These are phyloP conservation scores for Phthorimaea operculella DNA, from an alignment of 1,140 invertebrate genomes.

Conservation along the genomic window DNA sequence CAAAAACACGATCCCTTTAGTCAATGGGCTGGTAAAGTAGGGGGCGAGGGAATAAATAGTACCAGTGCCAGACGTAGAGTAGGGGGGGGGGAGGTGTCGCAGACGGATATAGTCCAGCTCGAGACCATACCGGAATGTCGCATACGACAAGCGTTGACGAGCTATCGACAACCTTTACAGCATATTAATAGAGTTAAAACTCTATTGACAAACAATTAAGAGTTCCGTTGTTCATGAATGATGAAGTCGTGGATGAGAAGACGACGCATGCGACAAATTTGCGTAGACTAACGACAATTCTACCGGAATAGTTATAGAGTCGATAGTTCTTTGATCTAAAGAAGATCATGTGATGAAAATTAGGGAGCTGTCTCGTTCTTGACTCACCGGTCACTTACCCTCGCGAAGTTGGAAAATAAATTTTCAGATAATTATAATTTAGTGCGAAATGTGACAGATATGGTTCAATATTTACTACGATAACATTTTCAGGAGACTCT, in stretches of 20 bases:
- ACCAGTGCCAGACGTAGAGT: constrained; percentile 17
- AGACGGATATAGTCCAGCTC: constrained; percentile 34
- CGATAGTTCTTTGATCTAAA: too few relatives aligned
- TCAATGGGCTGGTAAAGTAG: constrained; percentile 37
- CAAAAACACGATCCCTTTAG: constrained; percentile 17
- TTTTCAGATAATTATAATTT: constrained; percentile 14
- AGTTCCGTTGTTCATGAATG: neutral
- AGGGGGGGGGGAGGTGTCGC: constrained; percentile 14
- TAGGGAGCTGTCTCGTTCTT: constrained; percentile 10
- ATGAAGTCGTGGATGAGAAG: neutral
- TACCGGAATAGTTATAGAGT: too few relatives aligned
- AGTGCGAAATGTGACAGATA: neutral
- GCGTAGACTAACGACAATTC: too few relatives aligned
- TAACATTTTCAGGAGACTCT: too few relatives aligned
- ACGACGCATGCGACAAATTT: too few relatives aligned
- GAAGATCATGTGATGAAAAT: too few relatives aligned
- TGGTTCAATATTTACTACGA: too few relatives aligned
- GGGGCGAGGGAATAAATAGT: constrained; percentile 36
- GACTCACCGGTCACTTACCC: constrained; percentile 50
- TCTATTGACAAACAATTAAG: too few relatives aligned
- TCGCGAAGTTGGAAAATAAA: constrained; percentile 30
- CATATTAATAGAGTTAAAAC: neutral
- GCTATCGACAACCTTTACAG: neutral
- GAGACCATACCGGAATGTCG: neutral
- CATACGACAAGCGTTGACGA: neutral